Evolutionary conservation across 1,140 invertebrate species (phyloP).

Genomic region (Euura saliciscinereae): DNA sequence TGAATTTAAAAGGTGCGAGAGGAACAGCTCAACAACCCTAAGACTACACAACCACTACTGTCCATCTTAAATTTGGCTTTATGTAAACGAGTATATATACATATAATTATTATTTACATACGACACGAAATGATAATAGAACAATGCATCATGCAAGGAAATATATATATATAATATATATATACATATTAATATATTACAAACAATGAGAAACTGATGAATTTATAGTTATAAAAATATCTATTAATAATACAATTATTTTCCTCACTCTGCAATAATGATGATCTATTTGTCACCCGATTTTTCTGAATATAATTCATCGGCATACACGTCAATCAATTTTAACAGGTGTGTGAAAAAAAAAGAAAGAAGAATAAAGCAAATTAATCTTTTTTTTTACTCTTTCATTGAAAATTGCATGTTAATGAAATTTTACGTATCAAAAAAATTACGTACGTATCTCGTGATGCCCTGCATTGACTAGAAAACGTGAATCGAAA

Average conservation of each 20-base stretch:
- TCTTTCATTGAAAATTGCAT: neutral
- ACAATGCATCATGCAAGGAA: no score
- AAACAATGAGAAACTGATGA: neutral
- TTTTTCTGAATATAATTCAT: neutral
- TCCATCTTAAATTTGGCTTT: constrained; percentile 27
- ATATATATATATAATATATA: neutral
- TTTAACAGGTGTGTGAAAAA: neutral
- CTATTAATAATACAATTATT: neutral
- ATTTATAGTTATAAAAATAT: neutral
- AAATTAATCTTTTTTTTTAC: neutral
- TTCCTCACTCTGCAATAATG: no score
- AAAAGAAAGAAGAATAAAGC: neutral
- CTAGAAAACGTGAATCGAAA: no score
- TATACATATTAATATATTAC: neutral
- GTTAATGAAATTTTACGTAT: neutral
- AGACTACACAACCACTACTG: constrained; percentile 17
- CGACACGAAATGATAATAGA: neutral
- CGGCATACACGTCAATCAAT: neutral
- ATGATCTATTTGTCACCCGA: no score
- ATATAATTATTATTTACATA: neutral
- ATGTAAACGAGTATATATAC: no score
- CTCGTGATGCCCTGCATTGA: no score
- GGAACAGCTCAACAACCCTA: constrained; percentile 22
- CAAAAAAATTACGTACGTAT: neutral
- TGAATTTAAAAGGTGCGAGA: constrained; percentile 29